phyloP scores from a whole-genome alignment of 1,140 invertebrate genomes.

The Halyomorpha halys region DNA sequence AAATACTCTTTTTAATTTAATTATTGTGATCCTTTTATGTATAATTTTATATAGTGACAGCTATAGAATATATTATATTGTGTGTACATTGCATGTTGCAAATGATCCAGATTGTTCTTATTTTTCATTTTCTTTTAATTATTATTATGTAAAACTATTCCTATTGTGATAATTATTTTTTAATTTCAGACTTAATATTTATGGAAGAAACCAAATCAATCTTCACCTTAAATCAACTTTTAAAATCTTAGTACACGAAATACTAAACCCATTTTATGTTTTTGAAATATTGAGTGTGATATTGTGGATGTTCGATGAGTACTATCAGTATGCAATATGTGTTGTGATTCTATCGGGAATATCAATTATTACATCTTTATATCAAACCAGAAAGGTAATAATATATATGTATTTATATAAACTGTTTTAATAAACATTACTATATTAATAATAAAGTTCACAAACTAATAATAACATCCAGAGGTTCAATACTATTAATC shows the following conservation, averaged over 20 bases:
- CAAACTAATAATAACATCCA: too few relatives aligned
- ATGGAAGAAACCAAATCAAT: conserved; percentile 61
- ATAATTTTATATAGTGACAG: too few relatives aligned
- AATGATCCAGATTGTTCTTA: too few relatives aligned
- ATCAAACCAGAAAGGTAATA: conserved; percentile 46
- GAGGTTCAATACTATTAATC: too few relatives aligned
- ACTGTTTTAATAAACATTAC: too few relatives aligned
- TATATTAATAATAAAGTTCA: too few relatives aligned
- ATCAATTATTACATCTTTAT: conserved; percentile 46
- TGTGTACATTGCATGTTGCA: too few relatives aligned
- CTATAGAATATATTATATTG: too few relatives aligned
- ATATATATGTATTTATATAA: background rate
- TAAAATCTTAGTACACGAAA: conserved; percentile 58
- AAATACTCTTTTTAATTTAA: too few relatives aligned
- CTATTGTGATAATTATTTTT: conserved; percentile 14
- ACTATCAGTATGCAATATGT: conserved; percentile 62
- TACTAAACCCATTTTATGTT: conserved; percentile 84
- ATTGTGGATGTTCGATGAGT: conserved; percentile 66
- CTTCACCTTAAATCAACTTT: conserved; percentile 61
- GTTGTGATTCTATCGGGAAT: conserved; percentile 51
- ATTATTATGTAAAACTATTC: too few relatives aligned
- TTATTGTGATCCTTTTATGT: too few relatives aligned
- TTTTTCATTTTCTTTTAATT: too few relatives aligned
- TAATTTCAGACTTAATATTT: conserved; percentile 53
- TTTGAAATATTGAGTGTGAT: conserved; percentile 74